phyloP scores from a whole-genome alignment of 2,888 invertebrate species.

The Sinodicranocentrus sp. region DNA sequence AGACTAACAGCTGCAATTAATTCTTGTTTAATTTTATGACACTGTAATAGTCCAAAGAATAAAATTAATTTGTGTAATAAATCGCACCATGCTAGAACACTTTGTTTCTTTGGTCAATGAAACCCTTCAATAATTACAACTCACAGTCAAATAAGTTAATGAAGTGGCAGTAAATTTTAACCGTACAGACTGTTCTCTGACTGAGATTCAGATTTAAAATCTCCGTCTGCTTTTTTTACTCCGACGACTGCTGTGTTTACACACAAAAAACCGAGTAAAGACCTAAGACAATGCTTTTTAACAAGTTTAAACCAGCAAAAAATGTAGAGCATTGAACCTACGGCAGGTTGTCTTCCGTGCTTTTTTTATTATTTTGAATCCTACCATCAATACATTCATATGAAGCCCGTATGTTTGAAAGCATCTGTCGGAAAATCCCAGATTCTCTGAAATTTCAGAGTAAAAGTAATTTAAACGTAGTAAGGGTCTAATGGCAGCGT shows the following conservation, averaged over 20 bases:
- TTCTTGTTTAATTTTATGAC: too few species aligned
- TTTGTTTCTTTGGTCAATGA: too few species aligned
- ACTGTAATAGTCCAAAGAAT: neutral
- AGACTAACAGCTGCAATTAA: too few species aligned
- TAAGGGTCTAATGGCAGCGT: neutral
- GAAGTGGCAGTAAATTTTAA: too few species aligned
- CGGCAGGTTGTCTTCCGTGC: conserved; percentile 60
- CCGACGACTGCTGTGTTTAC: conserved; percentile 11
- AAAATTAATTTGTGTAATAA: too few species aligned
- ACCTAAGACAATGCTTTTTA: conserved; percentile 64
- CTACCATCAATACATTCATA: conserved; percentile 12
- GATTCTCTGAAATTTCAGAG: conserved; percentile 50
- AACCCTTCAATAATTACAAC: too few species aligned
- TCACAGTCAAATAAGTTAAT: too few species aligned
- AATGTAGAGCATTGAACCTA: conserved; percentile 60
- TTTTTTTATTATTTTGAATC: neutral
- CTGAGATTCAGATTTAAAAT: conserved; percentile 4
- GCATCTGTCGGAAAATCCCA: conserved; percentile 66
- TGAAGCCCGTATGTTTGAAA: conserved; percentile 35
- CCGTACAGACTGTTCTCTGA: neutral
- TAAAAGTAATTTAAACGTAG: conserved; percentile 23
- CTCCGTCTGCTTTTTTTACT: neutral
- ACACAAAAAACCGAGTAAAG: conserved; percentile 27
- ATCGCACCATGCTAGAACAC: too few species aligned
- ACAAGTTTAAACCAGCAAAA: conserved; percentile 24